Evolutionary conservation across 1,140 invertebrate genomes (phyloP).

Genomic region (Drosophila azteca): DNA sequence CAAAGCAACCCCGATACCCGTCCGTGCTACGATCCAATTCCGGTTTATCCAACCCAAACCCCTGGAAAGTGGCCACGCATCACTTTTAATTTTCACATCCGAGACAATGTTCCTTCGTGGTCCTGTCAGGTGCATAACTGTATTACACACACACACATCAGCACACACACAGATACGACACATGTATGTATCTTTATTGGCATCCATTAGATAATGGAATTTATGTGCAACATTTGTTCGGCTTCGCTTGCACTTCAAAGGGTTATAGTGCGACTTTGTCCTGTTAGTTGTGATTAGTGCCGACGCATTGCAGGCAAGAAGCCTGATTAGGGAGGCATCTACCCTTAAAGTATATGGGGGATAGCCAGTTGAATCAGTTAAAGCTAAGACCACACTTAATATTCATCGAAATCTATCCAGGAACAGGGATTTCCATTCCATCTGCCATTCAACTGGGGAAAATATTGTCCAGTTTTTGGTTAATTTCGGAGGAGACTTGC

Average conservation of each 20-base stretch:
- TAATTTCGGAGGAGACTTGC: not conserved
- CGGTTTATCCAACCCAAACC: not conserved
- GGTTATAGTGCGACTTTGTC: constrained; percentile 35
- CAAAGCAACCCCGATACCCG: not conserved
- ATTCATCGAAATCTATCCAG: too few species aligned
- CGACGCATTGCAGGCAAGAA: constrained; percentile 13
- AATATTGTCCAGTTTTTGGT: too few species aligned
- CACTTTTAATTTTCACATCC: constrained; percentile 71
- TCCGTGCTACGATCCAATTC: not conserved
- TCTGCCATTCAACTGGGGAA: too few species aligned
- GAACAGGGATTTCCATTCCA: too few species aligned
- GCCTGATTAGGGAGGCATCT: too few species aligned
- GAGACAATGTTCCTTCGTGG: constrained; percentile 66
- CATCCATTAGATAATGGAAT: constrained; percentile 78
- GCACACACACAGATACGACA: not conserved
- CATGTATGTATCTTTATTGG: constrained; percentile 62
- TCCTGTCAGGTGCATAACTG: constrained; percentile 65
- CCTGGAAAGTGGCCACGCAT: constrained; percentile 39
- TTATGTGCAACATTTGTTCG: constrained; percentile 63
- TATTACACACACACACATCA: constrained; percentile 45
- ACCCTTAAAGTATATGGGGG: too few species aligned
- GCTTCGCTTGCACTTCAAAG: constrained; percentile 37
- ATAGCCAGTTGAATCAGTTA: too few species aligned
- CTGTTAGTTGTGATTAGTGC: constrained; percentile 39
- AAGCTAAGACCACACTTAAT: too few species aligned